Evolutionary conservation across 2,888 invertebrate species (phyloP).

Genomic region (Callinectes sapidus): DNA sequence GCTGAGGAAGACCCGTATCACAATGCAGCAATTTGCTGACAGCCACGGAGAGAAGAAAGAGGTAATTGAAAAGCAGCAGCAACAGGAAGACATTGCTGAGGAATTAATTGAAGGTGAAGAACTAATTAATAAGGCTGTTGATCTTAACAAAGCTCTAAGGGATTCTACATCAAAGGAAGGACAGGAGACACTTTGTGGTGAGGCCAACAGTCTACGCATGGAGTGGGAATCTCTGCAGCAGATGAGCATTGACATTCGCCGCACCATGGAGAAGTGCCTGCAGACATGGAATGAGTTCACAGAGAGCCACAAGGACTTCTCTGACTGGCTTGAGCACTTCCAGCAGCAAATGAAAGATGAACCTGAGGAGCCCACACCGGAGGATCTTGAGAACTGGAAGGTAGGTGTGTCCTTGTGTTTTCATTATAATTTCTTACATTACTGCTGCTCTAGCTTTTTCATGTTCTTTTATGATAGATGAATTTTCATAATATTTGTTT

Average conservation of each 20-base stretch:
- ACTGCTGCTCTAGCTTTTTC: background rate
- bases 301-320: conserved; percentile 84
- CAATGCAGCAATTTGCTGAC: conserved; percentile 89
- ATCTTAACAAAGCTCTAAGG: conserved; percentile 85
- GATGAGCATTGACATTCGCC: conserved; percentile 86
- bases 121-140: conserved; percentile 84
- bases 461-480: conserved; percentile 6
- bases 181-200: conserved; percentile 87
- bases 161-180: conserved; percentile 82
- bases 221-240: conserved; percentile 90
- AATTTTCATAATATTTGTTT: background rate
- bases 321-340: conserved; percentile 81
- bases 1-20: conserved; percentile 87
- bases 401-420: conserved; percentile 44
- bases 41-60: conserved; percentile 89
- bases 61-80: conserved; percentile 84
- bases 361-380: conserved; percentile 68
- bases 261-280: conserved; percentile 85
- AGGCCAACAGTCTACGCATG: conserved; percentile 86
- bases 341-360: conserved; percentile 68
- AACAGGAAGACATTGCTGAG: conserved; percentile 83
- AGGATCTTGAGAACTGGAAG: conserved; percentile 73
- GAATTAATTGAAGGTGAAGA: conserved; percentile 85
- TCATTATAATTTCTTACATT: background rate
- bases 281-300: conserved; percentile 89